Conservation (phyloP, 2,113 vertebrate species). For the Lates calcarifer region DNA sequence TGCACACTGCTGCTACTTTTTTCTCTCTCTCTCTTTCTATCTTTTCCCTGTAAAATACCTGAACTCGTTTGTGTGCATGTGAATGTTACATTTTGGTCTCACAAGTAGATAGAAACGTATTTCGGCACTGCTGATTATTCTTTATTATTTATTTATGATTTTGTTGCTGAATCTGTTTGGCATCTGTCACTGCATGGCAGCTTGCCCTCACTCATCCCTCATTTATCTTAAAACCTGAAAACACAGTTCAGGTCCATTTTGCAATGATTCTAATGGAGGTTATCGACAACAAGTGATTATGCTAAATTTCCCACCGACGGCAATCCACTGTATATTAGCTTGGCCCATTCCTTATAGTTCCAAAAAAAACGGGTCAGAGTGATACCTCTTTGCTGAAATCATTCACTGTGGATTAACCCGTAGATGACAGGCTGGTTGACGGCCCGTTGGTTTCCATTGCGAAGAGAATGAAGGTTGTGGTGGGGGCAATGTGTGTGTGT, state of each 20-base stretch:
- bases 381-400: conserved; percentile 22
- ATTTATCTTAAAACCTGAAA: not conserved
- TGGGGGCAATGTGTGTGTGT: conserved; percentile 47
- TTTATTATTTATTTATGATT: not conserved
- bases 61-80: too few species aligned
- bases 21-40: too few species aligned
- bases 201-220: not conserved
- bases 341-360: not conserved
- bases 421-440: conserved; percentile 44
- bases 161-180: not conserved
- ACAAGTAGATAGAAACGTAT: too few species aligned
- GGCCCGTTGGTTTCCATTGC: conserved; percentile 46
- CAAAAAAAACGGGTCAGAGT: conserved; percentile 48
- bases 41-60: too few species aligned
- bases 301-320: not conserved
- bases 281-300: not conserved
- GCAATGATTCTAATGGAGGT: not conserved
- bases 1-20: not conserved
- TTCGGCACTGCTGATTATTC: not conserved
- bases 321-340: not conserved
- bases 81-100: too few species aligned
- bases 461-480: conserved; percentile 57
- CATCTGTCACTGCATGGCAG: not conserved
- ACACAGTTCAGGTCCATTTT: not conserved
- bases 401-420: conserved; percentile 47